A percentile compares a stretch with the other conserved stretches of the same genome.
phyloP scores from a whole-genome alignment of 2,113 vertebrate genomes.

The Sebastes schlegelii region DNA sequence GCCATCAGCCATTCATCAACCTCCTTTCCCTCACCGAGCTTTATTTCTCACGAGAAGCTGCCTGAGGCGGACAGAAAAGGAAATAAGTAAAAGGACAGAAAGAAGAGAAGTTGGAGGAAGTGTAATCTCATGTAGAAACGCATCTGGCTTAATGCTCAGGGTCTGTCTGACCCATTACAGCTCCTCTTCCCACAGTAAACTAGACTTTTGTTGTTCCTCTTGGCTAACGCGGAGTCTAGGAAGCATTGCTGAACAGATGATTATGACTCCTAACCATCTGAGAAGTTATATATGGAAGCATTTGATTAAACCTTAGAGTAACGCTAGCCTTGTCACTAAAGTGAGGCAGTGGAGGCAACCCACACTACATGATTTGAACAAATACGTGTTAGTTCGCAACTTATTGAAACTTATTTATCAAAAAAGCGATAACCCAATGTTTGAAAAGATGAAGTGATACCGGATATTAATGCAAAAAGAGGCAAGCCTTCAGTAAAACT shows the following conservation, averaged over 20 bases:
- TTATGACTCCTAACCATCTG: neutral
- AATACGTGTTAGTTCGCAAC: neutral
- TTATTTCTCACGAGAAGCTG: slow-evolving; percentile 27
- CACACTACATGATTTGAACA: neutral
- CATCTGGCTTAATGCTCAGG: neutral
- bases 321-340: neutral
- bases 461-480: neutral
- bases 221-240: neutral
- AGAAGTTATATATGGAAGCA: neutral
- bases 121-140: neutral
- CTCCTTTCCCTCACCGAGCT: slow-evolving; percentile 16
- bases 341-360: neutral
- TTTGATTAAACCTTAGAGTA: neutral
- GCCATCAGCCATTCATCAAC: slow-evolving; percentile 55
- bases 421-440: neutral
- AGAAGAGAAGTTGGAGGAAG: neutral
- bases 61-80: slow-evolving; percentile 4
- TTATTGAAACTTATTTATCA: neutral
- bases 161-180: neutral
- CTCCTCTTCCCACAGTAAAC: neutral
- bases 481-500: neutral
- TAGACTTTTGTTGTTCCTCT: neutral
- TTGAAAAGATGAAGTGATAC: neutral
- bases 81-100: slow-evolving; percentile 26
- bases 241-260: neutral